Base-by-base conservation (phyloP, 2,113 vertebrate genomes). In the Furnarius figulus region DNA sequence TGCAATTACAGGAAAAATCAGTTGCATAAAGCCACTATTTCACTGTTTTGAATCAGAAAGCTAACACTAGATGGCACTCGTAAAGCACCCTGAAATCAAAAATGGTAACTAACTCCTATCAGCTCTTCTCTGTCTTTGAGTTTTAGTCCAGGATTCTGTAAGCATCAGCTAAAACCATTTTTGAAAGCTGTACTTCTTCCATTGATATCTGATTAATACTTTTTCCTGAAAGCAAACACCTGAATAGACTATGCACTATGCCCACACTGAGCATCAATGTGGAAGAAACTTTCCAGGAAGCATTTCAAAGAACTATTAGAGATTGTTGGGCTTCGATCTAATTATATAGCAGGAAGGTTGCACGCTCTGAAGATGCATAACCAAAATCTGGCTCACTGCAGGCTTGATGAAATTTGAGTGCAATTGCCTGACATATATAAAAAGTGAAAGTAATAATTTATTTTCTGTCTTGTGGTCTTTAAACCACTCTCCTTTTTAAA, bases 21-120 rank as follows among this genome's bases (percentile, higher is more conserved):
- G 17, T 17, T 67, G 70, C 6, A 15, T 28, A 52, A 72, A 93
- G 55, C 2, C 4, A 3, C 40, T 1, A 40, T 31, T 83, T 42
- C n/a, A 6, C 40, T 33, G 19, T 15, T 72, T 18, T 27, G 55
- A 73, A 39, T 47, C 2, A 15, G 22, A 66, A 91, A 83, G 74
- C 30, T 40, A 90, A 73, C 95, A 40, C 95, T 95, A 96, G 96
- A 53, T 96, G 95, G 95, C 93, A 88, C 63, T 95, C 63, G 0
- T 42, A 10, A 76, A 88, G 33, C 95, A 86, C 17, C 42, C 65
- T 63, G 50, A 66, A 66, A 85, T n/a, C 12, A 50, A 52, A 61
- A 62, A 1, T 0, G 1, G n/a, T n/a, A 42, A 72, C 20, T 5
- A 40, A 55, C 18, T n/a, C 39, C 52, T 27, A 8, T 37, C 42